Conservation (phyloP, 2,797 vertebrate genomes). For the Gymnodraco acuticeps region DNA sequence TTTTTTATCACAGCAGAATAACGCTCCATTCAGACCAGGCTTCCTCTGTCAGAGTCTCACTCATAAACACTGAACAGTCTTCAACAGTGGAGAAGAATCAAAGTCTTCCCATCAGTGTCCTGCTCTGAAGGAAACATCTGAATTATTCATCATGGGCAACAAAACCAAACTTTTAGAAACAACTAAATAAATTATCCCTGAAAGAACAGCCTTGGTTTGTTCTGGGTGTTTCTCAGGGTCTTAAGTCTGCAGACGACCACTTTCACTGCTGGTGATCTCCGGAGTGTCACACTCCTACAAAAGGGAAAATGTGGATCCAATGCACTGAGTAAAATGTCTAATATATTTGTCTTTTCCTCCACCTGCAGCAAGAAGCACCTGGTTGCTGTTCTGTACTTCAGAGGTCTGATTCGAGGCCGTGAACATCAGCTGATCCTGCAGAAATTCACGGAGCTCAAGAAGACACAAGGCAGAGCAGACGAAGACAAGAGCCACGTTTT, state of each 20-base stretch:
- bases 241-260: constrained; percentile 1
- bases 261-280: neutral
- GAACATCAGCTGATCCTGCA: constrained; percentile 75
- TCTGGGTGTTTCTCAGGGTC: constrained; percentile 1
- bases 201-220: neutral
- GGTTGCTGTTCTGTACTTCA: constrained; percentile 79
- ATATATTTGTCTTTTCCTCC: neutral
- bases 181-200: constrained; percentile 1
- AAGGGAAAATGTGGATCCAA: neutral
- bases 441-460: constrained; percentile 61
- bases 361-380: constrained; percentile 80
- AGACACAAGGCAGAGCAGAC: fast-evolving
- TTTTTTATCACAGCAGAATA: neutral
- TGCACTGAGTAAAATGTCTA: too few relatives aligned
- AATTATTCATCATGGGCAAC: constrained; percentile 3
- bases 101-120: constrained; percentile 16
- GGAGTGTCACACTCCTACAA: too few relatives aligned
- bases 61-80: neutral
- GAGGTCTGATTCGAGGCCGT: constrained; percentile 71
- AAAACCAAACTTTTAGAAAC: constrained; percentile 9
- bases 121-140: constrained; percentile 23
- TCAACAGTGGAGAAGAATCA: constrained; percentile 18
- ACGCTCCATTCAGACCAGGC: constrained; percentile 7
- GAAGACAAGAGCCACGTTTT: constrained; percentile 44
- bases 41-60: neutral